Evolutionary conservation across 2,888 invertebrate genomes (phyloP), one percentile per base, ranked within the genome.

Genomic region (Sepioteuthis lessoniana): DNA sequence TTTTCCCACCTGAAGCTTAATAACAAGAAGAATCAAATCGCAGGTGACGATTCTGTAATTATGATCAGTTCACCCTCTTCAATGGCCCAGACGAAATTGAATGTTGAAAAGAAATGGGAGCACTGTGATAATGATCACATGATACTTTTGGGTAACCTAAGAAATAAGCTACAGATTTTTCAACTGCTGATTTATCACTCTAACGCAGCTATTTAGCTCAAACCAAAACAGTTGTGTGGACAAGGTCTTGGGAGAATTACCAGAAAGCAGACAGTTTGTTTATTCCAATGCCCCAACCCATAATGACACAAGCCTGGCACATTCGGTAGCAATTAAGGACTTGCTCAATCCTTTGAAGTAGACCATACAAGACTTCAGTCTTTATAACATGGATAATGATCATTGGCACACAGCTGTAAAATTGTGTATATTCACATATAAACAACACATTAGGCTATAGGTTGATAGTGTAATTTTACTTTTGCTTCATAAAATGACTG

Each of bases 241-340:
- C 76, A 76, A n/a, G n/a, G 76, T 76, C 76, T 76, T 76, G 76
- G n/a, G 76, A 76, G 76, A 76, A 76, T 76, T 76, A 76, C 76
- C 76, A 76, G 76, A 76, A 76, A 76, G n/a, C 76, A 76, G 76
- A 76, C 76, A n/a, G 76, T 76, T 76, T 76, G 76, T 76, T 76
- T 76, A 76, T 76, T 76, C 35, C 76, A 76, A 35, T 76, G 76
- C 76, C 76, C 76, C 76, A 76, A 76, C 76, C n/a, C 35, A 76
- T 76, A 76, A 76, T 35, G 76, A 76, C 76, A 76, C 76, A 76
- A n/a, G 76, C 76, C 76, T 76, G 76, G 76, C 76, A 76, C 76
- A 76, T 76, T 76, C 76, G 76, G 76, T 76, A 76, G 76, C 76
- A 76, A 76, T 76, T 76, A 76, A 76, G n/a, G 76, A 76, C n/a